Percentiles rank a stretch among this genome's conserved stretches.
These are phyloP conservation scores for Lepus oiostolus DNA, from an alignment of 2,797 vertebrate genomes.

Conservation along the genomic window DNA sequence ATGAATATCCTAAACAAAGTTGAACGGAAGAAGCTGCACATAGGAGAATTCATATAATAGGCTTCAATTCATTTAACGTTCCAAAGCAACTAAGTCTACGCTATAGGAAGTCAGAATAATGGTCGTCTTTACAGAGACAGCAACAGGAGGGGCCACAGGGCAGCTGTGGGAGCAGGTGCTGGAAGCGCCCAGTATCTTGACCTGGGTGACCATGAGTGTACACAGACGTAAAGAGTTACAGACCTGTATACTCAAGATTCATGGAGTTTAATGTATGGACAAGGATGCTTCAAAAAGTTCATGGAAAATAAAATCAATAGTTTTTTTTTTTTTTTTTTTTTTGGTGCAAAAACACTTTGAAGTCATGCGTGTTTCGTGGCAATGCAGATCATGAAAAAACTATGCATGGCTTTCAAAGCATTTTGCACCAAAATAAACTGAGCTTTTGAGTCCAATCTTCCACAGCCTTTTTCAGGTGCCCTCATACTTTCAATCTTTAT, in stretches of 20 bases:
- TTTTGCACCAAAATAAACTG: too few species aligned
- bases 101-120: neutral
- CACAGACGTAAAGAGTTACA: neutral
- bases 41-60: neutral
- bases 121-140: neutral
- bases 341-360: too few species aligned
- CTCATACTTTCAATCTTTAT: too few species aligned
- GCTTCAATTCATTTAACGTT: constrained; percentile 4
- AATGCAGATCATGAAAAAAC: too few species aligned
- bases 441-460: too few species aligned
- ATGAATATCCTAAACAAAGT: neutral
- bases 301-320: too few species aligned
- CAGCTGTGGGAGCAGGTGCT: neutral
- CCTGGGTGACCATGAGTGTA: neutral
- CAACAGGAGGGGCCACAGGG: neutral
- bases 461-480: too few species aligned
- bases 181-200: neutral
- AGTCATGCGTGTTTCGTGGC: too few species aligned
- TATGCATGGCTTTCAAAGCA: too few species aligned
- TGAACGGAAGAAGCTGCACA: neutral
- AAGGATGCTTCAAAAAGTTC: too few species aligned
- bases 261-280: neutral
- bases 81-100: constrained; percentile 7
- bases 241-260: neutral
- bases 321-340: too few species aligned